A percentile compares a stretch with the other conserved stretches of the same genome.
phyloP scores from a whole-genome alignment of 1,140 invertebrate genomes.

The Eciton burchellii region DNA sequence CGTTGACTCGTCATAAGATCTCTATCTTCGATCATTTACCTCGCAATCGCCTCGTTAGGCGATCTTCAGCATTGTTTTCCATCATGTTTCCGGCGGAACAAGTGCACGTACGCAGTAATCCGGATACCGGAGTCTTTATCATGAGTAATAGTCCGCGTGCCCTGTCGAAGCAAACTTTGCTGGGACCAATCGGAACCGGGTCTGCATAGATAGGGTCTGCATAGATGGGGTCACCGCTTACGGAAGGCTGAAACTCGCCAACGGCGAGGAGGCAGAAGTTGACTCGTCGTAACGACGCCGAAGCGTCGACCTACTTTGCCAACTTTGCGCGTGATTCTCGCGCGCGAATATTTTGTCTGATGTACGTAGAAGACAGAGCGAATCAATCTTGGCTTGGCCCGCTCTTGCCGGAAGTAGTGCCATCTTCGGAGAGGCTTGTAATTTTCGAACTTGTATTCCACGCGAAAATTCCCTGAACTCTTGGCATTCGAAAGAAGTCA shows the following conservation, averaged over 20 bases:
- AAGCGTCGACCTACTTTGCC: slow-evolving; percentile 60
- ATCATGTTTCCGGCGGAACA: background rate
- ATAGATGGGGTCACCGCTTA: background rate
- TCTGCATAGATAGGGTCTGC: slow-evolving; percentile 23
- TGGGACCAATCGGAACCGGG: slow-evolving; percentile 14
- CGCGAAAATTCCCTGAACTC: background rate
- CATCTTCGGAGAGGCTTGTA: slow-evolving; percentile 7
- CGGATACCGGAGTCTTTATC: background rate
- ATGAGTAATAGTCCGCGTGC: background rate
- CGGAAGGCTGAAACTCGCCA: slow-evolving; percentile 38
- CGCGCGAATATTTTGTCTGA: slow-evolving; percentile 43
- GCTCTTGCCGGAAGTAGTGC: background rate
- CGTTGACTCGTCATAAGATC: background rate
- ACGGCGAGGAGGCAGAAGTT: slow-evolving; percentile 17
- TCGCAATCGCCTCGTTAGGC: background rate
- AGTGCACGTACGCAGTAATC: slow-evolving; percentile 8
- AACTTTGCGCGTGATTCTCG: slow-evolving; percentile 22
- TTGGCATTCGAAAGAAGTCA: background rate
- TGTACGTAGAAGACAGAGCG: background rate
- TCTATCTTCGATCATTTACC: background rate
- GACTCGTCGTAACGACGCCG: slow-evolving; percentile 30
- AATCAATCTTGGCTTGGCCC: slow-evolving; percentile 3
- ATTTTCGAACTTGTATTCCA: background rate
- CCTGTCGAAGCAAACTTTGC: slow-evolving; percentile 31
- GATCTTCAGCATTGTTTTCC: background rate